phyloP scores from a whole-genome alignment of 2,113 vertebrate species.

The Onychorhynchus coronatus region DNA sequence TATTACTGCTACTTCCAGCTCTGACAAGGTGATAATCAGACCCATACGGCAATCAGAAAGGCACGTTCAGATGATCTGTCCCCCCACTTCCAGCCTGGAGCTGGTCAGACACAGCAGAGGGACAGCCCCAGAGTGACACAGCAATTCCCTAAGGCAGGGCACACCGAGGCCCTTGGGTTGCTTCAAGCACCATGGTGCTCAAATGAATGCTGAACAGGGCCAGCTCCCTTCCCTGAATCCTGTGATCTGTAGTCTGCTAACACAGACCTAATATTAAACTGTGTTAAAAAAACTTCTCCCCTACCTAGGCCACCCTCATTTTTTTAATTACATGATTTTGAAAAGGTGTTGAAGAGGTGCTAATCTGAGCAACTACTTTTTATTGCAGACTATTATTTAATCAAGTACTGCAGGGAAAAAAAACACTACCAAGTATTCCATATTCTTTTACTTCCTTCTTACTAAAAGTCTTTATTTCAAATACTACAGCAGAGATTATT shows the following conservation, averaged over 20 bases:
- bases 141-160: accelerated
- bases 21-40: background rate
- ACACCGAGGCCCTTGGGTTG: accelerated
- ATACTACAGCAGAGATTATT: background rate
- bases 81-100: accelerated
- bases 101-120: background rate
- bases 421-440: background rate
- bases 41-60: background rate
- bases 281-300: background rate
- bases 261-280: background rate
- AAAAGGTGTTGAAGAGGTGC: background rate
- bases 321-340: background rate
- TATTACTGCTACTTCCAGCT: accelerated
- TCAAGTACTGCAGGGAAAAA: background rate
- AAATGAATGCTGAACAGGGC: background rate
- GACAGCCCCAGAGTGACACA: background rate
- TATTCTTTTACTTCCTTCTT: background rate
- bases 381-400: background rate
- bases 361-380: background rate
- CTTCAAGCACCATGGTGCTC: accelerated
- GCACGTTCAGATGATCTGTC: accelerated
- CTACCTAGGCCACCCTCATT: background rate
- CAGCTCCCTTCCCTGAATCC: background rate
- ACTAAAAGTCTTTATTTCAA: background rate
- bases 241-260: background rate